Conservation (phyloP, 2,888 invertebrate species). For the Icerya purchasi region DNA sequence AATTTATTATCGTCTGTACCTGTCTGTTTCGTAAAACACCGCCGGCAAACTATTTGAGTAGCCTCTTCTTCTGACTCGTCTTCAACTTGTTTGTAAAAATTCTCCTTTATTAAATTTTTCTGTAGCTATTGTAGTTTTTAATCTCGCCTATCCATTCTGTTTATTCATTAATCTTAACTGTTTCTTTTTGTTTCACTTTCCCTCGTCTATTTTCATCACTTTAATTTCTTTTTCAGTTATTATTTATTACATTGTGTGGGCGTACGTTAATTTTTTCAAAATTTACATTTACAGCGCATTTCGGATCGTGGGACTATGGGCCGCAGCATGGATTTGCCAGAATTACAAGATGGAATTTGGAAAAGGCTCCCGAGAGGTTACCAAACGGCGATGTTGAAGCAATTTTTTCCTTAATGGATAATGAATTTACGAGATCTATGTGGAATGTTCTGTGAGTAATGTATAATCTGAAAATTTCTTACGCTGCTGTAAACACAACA, state of each 20-base stretch:
- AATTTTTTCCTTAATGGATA: constrained; percentile 76
- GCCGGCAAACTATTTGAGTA: no score
- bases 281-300: constrained; percentile 47
- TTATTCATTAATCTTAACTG: no score
- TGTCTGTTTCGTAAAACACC: no score
- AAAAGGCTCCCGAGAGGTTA: constrained; percentile 66
- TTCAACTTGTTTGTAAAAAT: no score
- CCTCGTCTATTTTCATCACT: background rate
- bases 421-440: constrained; percentile 75
- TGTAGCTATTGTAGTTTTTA: no score
- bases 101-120: no score
- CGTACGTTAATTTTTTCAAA: background rate
- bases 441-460: constrained; percentile 85
- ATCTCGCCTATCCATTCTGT: no score
- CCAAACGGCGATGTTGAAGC: constrained; percentile 83
- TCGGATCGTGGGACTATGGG: constrained; percentile 84
- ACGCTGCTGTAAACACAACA: no score
- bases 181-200: no score
- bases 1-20: no score
- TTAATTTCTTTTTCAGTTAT: background rate
- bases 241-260: background rate
- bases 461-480: no score
- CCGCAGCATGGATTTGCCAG: constrained; percentile 93
- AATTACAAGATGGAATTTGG: constrained; percentile 75
- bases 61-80: no score